Percentiles rank a stretch among this genome's conserved stretches.
Conservation (phyloP, 2,888 invertebrate species). For the Drosophila setosimentum region DNA sequence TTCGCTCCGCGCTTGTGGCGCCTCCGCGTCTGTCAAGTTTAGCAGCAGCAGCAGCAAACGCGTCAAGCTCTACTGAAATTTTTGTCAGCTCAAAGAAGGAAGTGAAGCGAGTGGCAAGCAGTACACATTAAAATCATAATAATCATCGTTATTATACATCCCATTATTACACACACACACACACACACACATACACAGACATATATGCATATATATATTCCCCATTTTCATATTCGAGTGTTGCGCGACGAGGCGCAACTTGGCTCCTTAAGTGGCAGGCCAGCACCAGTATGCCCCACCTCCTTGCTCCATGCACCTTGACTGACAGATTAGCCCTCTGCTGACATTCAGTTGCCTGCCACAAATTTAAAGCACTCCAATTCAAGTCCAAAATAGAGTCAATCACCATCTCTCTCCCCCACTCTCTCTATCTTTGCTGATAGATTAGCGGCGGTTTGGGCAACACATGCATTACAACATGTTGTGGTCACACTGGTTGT, state of each 20-base stretch:
- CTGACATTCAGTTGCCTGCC: constrained; percentile 51
- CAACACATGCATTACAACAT: constrained; percentile 65
- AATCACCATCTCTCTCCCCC: neutral
- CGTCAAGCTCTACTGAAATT: constrained; percentile 67
- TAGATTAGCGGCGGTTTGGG: constrained; percentile 27
- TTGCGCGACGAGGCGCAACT: constrained; percentile 53
- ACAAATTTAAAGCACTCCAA: constrained; percentile 24
- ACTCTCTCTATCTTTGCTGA: constrained; percentile 18
- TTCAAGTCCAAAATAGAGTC: neutral
- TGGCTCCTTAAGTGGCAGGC: constrained; percentile 49
- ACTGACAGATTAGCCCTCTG: constrained; percentile 66
- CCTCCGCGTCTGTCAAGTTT: constrained; percentile 50
- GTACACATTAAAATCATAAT: constrained; percentile 17
- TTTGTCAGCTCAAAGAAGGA: constrained; percentile 66
- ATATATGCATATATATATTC: neutral
- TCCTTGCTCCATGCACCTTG: constrained; percentile 5
- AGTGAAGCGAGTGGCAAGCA: constrained; percentile 54
- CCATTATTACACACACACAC: constrained; percentile 1
- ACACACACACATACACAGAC: neutral
- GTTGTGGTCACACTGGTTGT: constrained; percentile 60
- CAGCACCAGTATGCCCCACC: neutral
- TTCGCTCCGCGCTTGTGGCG: constrained; percentile 12
- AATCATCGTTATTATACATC: constrained; percentile 21
- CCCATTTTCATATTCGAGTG: constrained; percentile 21
- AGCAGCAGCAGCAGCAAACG: constrained; percentile 9